Base-by-base conservation (phyloP, 2,888 invertebrate genomes). In the Drosophila cracens region DNA sequence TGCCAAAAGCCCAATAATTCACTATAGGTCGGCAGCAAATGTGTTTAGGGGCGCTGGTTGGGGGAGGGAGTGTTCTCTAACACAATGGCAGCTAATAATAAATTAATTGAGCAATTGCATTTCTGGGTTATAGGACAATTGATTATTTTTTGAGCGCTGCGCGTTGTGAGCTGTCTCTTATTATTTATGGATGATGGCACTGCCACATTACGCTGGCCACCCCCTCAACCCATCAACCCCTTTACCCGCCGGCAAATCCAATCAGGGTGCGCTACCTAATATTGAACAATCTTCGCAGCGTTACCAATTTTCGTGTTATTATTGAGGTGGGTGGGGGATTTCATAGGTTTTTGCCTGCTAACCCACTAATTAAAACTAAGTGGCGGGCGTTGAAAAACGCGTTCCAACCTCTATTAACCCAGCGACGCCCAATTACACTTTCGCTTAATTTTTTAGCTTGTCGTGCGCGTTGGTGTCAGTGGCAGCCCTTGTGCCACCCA, bases 321-420 rank as follows among this genome's bases (percentile, higher is more conserved):
- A 54, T 46, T 25, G 46, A 31, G 31, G 4, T 8, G 4, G 54
- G 21, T 0, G 7, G 18, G 54, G 36, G 16, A n/a, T 1, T 21
- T n/a, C 16, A 21, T 59, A 43, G 36, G 40, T 16, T 34, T 40
- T 49, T 27, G 58, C 58, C n/a, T 65, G 52, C 52, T 79, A 87
- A 87, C 69, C 90, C 90, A 83, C 86, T 85, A 85, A 85, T 90
- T 85, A 85, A 85, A 85, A 90, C 87, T 88, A 85, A 85, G 90
- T 85, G 85, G 77, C 77, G 75, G 86, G 71, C 73, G 75, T 78
- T 79, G 70, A 70, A 80, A 71, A 87, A 67, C 76, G 73, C 80
- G 73, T 69, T 74, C 74, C 72, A 88, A 90, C 85, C 90, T 77
- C 90, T 72, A 90, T 90, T 85, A 85, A 85, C 85, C 90, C 80